phyloP scores from a whole-genome alignment of 2,113 vertebrate species.

The Clarias magur region DNA sequence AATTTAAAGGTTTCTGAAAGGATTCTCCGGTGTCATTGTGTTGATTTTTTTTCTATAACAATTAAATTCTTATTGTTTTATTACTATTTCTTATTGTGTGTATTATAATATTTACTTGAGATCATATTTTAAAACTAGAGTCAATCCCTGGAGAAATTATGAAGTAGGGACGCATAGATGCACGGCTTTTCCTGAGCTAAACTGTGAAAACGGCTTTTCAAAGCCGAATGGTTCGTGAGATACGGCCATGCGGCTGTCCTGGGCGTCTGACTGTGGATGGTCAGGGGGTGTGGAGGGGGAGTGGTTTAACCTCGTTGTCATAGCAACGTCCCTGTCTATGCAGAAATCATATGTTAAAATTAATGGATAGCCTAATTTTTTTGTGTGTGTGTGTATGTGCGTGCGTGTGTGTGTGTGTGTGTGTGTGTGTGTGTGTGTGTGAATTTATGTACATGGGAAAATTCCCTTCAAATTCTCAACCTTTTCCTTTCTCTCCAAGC shows the following conservation, averaged over 20 bases:
- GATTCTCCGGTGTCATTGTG: not conserved
- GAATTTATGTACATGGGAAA: constrained; percentile 23
- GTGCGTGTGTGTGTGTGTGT: constrained; percentile 23
- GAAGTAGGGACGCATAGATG: no score
- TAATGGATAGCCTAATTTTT: not conserved
- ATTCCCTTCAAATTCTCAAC: constrained; percentile 37
- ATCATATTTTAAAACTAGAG: no score
- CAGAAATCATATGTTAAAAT: not conserved
- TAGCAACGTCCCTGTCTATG: no score
- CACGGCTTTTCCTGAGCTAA: no score
- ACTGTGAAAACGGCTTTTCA: no score
- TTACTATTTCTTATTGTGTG: not conserved
- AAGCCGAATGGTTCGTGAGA: no score
- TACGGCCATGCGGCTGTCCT: no score
- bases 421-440: constrained; percentile 30
- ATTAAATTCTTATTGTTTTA: no score
- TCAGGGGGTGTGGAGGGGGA: no score
- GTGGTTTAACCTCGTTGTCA: no score
- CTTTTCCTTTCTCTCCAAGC: constrained; percentile 54
- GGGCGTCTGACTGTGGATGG: no score
- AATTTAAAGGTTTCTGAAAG: not conserved
- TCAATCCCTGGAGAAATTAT: no score
- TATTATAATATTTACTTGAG: not conserved
- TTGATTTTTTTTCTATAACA: not conserved
- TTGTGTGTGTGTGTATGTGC: constrained; percentile 21